Base-by-base conservation (phyloP, 2,113 vertebrate species). In the Xiphophorus maculatus region DNA sequence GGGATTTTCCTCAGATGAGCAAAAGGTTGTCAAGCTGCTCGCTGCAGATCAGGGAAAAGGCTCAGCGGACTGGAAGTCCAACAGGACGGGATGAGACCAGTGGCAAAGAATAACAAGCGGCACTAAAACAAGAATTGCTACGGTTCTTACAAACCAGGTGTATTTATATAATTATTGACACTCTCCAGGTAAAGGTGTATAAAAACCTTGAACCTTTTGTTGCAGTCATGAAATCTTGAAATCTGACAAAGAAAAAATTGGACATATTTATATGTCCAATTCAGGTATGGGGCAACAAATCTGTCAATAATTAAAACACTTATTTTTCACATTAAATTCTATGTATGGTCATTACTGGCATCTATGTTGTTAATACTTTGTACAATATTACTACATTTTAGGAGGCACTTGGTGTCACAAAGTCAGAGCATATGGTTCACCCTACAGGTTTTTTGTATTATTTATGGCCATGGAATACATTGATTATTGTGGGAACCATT, bases 1-100 rank as follows among this genome's bases (percentile, higher is more conserved):
- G 92, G 91, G 92, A 94, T 94, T 93, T 92, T 92, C 90, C 88
- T 85, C 81, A 76, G 91, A 91, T 93, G 90, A 92, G 91, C 84
- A 89, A 90, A 83, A 89, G 87, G 90, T 87, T 91, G 90, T 91
- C 91, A 88, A 87, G 81, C 72, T 66, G 67, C 85, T 83, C 48
- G 44, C 79, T 42, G 84, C 66, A 85, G 82, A 86, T 89, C 76
- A 80, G 76, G 81, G 51, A 58, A 62, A 79, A 66, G 72, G 73
- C 85, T 85, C 84, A 42, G 58, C 15, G 54, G 73, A 79, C 84
- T 89, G 84, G 80, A 89, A 90, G 81, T 65, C 75, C 73, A 60
- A 75, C 69, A 64, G 61, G 60, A 80, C 60, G 60, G 40, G 66
- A 79, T 37, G 71, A 72, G 70, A 65, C 29, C 28, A 44, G 29